phyloP scores from a whole-genome alignment of 2,888 invertebrate species.

The Drosophila lacicola region DNA sequence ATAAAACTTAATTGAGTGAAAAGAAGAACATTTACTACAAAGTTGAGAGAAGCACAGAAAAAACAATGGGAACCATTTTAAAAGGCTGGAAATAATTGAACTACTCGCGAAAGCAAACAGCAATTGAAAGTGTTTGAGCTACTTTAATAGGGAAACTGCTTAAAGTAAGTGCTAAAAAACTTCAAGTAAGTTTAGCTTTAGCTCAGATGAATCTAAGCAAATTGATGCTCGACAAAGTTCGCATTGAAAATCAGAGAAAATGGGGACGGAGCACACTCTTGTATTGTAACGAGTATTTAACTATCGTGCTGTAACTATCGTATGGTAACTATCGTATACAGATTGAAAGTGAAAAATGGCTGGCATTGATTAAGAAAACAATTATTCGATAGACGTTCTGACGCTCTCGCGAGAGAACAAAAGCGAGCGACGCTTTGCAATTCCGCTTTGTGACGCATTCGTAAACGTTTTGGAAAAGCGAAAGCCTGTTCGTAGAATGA shows the following conservation, averaged over 20 bases:
- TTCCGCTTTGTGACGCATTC: not conserved
- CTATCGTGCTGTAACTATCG: too few species aligned
- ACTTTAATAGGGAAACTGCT: not conserved
- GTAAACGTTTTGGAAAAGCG: not conserved
- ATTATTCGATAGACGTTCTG: too few species aligned
- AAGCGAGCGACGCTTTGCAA: not conserved
- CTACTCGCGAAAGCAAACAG: not conserved
- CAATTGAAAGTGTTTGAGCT: slow-evolving; percentile 1
- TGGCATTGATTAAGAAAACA: too few species aligned
- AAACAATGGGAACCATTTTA: not conserved
- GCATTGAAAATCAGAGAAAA: too few species aligned
- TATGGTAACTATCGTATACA: too few species aligned
- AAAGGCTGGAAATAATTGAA: slow-evolving; percentile 7
- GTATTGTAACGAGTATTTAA: too few species aligned
- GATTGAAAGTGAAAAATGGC: too few species aligned
- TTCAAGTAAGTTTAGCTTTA: not conserved
- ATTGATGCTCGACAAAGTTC: too few species aligned
- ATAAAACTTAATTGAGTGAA: slow-evolving; percentile 33
- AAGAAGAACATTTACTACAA: slow-evolving; percentile 12
- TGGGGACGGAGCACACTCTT: too few species aligned
- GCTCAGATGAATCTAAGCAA: not conserved
- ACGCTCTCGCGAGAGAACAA: too few species aligned
- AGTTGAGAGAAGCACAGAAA: not conserved
- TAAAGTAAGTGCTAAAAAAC: slow-evolving; percentile 2
- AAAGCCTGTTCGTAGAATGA: not conserved